phyloP scores from a whole-genome alignment of 1,140 invertebrate species.

The Andricus grossulariae region DNA sequence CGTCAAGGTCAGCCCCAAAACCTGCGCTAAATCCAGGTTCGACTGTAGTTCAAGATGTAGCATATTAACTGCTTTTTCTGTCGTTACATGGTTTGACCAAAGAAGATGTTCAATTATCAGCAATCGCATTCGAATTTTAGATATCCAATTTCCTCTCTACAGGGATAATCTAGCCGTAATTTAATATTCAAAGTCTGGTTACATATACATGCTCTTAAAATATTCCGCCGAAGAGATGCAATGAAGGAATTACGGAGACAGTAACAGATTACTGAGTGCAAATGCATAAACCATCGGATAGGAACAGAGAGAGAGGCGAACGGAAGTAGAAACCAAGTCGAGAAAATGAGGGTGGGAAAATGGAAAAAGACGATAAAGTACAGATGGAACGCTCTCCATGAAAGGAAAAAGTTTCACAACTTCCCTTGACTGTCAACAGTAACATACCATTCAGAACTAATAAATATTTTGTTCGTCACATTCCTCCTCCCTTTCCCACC shows the following conservation, averaged over 20 bases:
- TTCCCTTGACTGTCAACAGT: not conserved
- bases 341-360: not conserved
- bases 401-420: not conserved
- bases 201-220: constrained; percentile 15
- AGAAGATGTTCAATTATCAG: not conserved
- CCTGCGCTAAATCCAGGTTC: no score
- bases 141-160: constrained; percentile 1
- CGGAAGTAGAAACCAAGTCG: not conserved
- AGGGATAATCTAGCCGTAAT: constrained; percentile 17
- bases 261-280: constrained; percentile 15
- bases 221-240: constrained; percentile 12
- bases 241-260: constrained; percentile 28
- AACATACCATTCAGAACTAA: not conserved
- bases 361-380: constrained; percentile 1
- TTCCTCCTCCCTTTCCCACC: not conserved
- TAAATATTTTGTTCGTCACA: constrained; percentile 3
- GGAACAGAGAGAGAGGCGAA: not conserved
- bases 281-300: constrained; percentile 22
- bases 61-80: no score
- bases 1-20: no score
- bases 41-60: no score
- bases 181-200: constrained; percentile 14
- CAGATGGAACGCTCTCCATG: not conserved
- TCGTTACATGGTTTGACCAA: not conserved
- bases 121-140: not conserved